Evolutionary conservation across 2,797 vertebrate genomes (phyloP).

Genomic region (Okamejei kenojei): DNA sequence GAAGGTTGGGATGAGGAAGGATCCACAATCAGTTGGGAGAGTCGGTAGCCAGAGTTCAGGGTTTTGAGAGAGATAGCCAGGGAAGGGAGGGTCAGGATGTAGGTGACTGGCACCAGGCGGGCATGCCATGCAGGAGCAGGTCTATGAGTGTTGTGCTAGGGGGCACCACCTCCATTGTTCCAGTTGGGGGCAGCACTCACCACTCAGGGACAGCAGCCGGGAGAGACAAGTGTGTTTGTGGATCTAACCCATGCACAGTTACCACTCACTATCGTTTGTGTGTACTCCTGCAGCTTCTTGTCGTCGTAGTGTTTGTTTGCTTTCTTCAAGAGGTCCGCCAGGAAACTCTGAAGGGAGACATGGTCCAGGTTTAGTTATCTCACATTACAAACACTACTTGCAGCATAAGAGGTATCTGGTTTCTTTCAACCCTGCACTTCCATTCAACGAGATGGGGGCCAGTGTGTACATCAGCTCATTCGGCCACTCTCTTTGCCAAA

Average conservation of each 20-base stretch:
- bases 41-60: background rate
- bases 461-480: no score
- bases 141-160: no score
- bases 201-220: background rate
- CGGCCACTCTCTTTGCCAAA: no score
- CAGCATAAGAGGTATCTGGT: background rate
- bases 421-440: no score
- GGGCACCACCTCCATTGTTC: no score
- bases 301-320: constrained; percentile 83
- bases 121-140: no score
- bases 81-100: background rate
- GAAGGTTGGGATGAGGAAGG: background rate
- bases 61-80: background rate
- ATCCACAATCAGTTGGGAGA: background rate
- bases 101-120: background rate
- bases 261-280: constrained; percentile 82
- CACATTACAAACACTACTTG: background rate
- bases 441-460: no score
- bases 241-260: no score
- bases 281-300: constrained; percentile 88
- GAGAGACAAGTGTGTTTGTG: background rate
- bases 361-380: no score
- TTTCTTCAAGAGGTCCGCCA: constrained; percentile 89
- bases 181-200: background rate
- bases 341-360: constrained; percentile 69